phyloP scores from a whole-genome alignment of 2,113 vertebrate species.

The Thryonomys swinderianus region DNA sequence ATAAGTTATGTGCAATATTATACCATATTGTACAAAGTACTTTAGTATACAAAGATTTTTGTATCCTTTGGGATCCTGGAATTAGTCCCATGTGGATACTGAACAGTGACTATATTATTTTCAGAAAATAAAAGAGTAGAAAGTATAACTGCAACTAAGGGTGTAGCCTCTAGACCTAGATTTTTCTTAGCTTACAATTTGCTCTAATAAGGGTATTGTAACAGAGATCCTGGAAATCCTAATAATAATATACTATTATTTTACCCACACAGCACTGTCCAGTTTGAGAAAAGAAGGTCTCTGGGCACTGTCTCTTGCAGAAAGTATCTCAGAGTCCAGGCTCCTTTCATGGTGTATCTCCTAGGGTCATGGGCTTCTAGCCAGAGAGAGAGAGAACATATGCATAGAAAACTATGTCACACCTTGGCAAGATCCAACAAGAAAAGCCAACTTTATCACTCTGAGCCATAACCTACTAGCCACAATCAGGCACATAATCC shows the following conservation, averaged over 20 bases:
- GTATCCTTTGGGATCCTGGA: not conserved
- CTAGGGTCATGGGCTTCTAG: not conserved
- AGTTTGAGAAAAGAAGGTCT: not conserved
- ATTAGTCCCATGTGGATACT: not conserved
- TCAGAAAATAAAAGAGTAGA: not conserved
- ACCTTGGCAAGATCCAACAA: not conserved
- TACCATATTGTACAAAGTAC: not conserved
- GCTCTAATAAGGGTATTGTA: not conserved
- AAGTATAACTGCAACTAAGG: not conserved
- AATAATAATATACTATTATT: not conserved
- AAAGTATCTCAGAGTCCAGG: not conserved
- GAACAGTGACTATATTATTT: not conserved
- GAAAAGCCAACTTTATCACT: not conserved
- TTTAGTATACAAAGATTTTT: not conserved
- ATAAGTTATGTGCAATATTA: not conserved
- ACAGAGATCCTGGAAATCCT: not conserved
- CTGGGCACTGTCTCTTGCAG: not conserved
- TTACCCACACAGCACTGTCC: not conserved
- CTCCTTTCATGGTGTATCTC: not conserved
- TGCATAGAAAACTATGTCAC: not conserved
- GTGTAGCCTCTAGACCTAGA: not conserved
- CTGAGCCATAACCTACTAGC: not conserved
- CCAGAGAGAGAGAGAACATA: not conserved
- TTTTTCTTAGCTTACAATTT: not conserved
- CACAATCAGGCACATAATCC: not conserved